These are phyloP conservation scores for Chrysochloris asiatica DNA, from an alignment of 2,113 vertebrate species.

Conservation along the genomic window DNA sequence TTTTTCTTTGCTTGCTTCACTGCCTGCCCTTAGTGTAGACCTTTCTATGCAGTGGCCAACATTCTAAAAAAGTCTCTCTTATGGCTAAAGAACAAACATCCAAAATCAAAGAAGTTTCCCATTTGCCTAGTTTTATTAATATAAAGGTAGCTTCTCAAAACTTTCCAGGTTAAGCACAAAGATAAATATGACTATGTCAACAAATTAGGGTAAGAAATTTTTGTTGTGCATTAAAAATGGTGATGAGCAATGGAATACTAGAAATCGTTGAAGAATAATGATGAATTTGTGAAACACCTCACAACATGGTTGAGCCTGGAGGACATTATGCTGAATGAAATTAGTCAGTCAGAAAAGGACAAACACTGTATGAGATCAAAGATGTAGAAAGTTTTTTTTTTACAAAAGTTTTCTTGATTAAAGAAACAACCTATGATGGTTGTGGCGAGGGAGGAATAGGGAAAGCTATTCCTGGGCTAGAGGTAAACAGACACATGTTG, in stretches of 20 bases:
- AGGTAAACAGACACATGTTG: no score
- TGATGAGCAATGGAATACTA: background rate
- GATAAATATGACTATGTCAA: constrained; percentile 44
- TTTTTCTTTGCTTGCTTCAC: background rate
- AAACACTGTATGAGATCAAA: no score
- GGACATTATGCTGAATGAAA: no score
- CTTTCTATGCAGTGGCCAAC: constrained; percentile 4
- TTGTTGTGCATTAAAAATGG: constrained; percentile 20
- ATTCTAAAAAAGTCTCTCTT: background rate
- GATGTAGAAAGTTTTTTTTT: no score
- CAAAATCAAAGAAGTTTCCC: constrained; percentile 6
- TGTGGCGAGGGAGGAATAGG: no score
- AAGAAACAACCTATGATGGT: no score
- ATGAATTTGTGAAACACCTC: no score
- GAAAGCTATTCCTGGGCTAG: no score
- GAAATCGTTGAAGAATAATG: no score
- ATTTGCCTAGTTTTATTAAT: constrained; percentile 28
- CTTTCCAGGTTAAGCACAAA: constrained; percentile 25
- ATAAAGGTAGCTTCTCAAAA: background rate
- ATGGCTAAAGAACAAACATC: background rate
- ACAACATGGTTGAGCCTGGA: no score
- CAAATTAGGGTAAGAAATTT: background rate
- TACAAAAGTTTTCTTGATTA: no score
- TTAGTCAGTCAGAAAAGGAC: no score
- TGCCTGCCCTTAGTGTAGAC: constrained; percentile 13